Conservation (phyloP, 2,888 invertebrate genomes). For the Melanchra persicariae region DNA sequence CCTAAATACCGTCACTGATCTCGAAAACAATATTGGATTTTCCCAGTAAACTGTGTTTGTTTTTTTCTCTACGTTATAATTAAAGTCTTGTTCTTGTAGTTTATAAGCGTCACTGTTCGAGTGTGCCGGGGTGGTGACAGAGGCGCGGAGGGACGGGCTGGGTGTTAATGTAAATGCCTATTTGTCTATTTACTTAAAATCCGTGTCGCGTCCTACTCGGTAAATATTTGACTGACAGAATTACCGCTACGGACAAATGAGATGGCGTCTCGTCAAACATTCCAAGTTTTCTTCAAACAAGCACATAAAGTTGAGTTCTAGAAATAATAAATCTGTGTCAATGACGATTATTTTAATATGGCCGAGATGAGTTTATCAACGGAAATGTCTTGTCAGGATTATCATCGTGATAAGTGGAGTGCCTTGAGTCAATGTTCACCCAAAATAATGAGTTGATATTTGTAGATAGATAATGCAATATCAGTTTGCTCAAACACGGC, state of each 20-base stretch:
- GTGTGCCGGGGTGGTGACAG: conserved; percentile 58
- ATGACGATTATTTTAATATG: conserved; percentile 67
- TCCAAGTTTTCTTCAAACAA: conserved; percentile 79
- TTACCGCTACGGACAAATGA: conserved; percentile 89
- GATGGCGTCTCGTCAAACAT: conserved; percentile 80
- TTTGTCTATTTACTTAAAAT: conserved; percentile 89
- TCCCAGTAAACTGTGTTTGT: conserved; percentile 68
- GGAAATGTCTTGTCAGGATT: conserved; percentile 79
- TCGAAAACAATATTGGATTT: conserved; percentile 46
- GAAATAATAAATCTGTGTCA: conserved; percentile 72
- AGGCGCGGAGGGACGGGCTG: conserved; percentile 65
- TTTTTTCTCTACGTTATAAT: conserved; percentile 53
- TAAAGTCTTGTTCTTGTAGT: conserved; percentile 56
- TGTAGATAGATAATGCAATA: conserved; percentile 80
- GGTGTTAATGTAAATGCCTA: conserved; percentile 88
- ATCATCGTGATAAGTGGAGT: conserved; percentile 81
- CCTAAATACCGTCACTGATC: conserved; percentile 37
- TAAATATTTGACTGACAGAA: conserved; percentile 88
- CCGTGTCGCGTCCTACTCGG: conserved; percentile 88
- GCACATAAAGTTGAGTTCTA: conserved; percentile 61
- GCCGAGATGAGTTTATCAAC: conserved; percentile 70
- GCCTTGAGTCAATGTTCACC: conserved; percentile 86
- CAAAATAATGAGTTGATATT: conserved; percentile 86
- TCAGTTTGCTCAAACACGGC: conserved; percentile 83
- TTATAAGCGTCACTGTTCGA: conserved; percentile 62